Percentiles rank a stretch among this genome's conserved stretches.
Evolutionary conservation across 2,888 invertebrate genomes (phyloP).

Genomic region (Anagyrus pseudococci): DNA sequence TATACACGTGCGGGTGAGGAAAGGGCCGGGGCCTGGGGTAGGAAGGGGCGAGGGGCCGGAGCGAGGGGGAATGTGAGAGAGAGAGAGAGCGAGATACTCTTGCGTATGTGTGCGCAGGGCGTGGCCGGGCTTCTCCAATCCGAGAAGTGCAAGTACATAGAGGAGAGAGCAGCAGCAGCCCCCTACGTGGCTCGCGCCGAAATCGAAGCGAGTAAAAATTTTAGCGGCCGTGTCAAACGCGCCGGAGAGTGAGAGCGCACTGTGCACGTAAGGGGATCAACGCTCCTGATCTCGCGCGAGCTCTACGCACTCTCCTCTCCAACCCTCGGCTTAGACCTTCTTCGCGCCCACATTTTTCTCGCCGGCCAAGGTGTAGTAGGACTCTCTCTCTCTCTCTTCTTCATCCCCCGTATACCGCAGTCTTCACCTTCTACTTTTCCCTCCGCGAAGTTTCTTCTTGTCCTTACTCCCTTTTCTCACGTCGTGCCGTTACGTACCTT

Average conservation of each 20-base stretch:
- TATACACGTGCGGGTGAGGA: not conserved
- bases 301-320: slow-evolving; percentile 50
- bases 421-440: slow-evolving; percentile 1
- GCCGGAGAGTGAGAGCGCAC: no score
- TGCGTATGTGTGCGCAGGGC: slow-evolving; percentile 56
- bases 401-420: not conserved
- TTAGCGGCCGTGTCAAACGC: slow-evolving; percentile 57
- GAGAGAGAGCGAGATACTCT: slow-evolving; percentile 41
- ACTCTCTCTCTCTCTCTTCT: slow-evolving; percentile 13
- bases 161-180: no score
- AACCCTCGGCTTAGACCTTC: not conserved
- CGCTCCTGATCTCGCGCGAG: slow-evolving; percentile 52
- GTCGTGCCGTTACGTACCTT: not conserved
- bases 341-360: not conserved
- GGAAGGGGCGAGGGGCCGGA: not conserved
- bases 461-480: slow-evolving; percentile 9
- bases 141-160: no score
- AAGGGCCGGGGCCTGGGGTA: not conserved
- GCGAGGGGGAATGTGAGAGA: not conserved
- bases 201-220: slow-evolving; percentile 57
- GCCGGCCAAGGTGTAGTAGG: not conserved
- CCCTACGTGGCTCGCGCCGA: slow-evolving; percentile 53
- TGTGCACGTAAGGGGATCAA: slow-evolving; percentile 53
- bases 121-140: slow-evolving; percentile 58
- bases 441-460: no score